Evolutionary conservation across 1,140 invertebrate genomes (phyloP), one percentile per base, ranked within the genome.

Genomic region (Ridgeia piscesae): DNA sequence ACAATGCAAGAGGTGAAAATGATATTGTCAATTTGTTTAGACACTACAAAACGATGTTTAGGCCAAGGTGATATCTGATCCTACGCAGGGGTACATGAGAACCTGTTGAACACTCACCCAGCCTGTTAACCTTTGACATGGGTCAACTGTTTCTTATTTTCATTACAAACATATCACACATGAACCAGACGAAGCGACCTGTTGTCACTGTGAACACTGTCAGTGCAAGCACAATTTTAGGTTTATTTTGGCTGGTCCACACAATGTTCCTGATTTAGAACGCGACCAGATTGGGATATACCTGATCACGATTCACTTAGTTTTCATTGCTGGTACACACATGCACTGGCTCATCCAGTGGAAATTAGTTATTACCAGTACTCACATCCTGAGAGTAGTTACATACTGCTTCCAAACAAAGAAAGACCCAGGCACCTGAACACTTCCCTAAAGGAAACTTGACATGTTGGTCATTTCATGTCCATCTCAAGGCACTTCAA

Each of bases 141-240:
- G 42, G 4, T 42, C 42, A 42, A 42, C 42, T 6, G 4, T 42
- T 42, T 42, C 4, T 42, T 42, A 42, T 77, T 77, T 77, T 9
- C 58, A 77, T 17, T 77, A 77, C 0, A 77, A 77, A 77, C 58
- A 8, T 31, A 21, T 17, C 11, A 21, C 17, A 77, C 14, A 77
- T 77, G 6, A 77, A 8, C 58, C 27, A 21, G 58, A 77, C 48
- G 21, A 50, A 21, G 48, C 21, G 8, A 8, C 8, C 48, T 21
- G 21, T 21, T 91, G 95, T 50, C 48, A 50, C 21, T 50, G 48
- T 50, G 48, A 50, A 50, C 21, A 50, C 48, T 50, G 48, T 8
- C 48, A 50, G 48, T n/a, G n/a, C n/a, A 9, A 77, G 27, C 2
- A 77, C 8, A 77, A 77, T 77, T 21, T 77, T 8, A 1, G 58